Base-by-base conservation (phyloP, 1,140 invertebrate species). In the Carcinoscorpius rotundicauda region DNA sequence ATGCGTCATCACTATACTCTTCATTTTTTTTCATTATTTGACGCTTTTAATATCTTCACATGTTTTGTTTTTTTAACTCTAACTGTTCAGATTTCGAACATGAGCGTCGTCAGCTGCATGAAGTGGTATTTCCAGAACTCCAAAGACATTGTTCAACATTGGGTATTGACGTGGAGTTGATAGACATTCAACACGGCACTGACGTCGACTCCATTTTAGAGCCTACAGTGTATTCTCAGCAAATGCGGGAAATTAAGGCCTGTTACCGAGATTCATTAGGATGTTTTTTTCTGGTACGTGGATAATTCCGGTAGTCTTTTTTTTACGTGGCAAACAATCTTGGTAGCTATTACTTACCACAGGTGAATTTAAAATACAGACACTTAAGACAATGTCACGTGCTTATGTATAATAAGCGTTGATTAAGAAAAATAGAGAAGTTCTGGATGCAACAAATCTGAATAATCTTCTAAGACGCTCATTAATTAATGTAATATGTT, bases 71-170 rank as follows among this genome's bases (percentile, higher is more conserved):
- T 58, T 51, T 29, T 29, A 29, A 29, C 29, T 29, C 29, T 29
- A 29, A 29, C 5, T 4, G 60, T 64, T 50, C 76, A 89, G 88
- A 91, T 78, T 90, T 90, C 75, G 76, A 80, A 50, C 85, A 88
- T 74, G 89, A 91, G 75, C 79, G 88, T 59, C 82, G 85, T 58
- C 84, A 86, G 71, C 80, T 91, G 5, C 79, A 90, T 66, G 87
- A 91, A 75, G 77, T 84, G 64, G 84, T 89, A 29, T 85, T 88
- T 4, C 88, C 88, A 8, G 86, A 89, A 71, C 72, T 91, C 68
- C 88, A 91, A 75, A 81, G 83, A 49, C 81, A 86, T 69, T 90
- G 88, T 74, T 86, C 89, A 75, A 85, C 86, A 72, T 83, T 87
- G 68, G 86, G 88, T 71, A 84, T 90, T 29, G 73, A 90, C 86